Base-by-base conservation (phyloP, 2,797 vertebrate species). In the Enteromius thamalakanensis region DNA sequence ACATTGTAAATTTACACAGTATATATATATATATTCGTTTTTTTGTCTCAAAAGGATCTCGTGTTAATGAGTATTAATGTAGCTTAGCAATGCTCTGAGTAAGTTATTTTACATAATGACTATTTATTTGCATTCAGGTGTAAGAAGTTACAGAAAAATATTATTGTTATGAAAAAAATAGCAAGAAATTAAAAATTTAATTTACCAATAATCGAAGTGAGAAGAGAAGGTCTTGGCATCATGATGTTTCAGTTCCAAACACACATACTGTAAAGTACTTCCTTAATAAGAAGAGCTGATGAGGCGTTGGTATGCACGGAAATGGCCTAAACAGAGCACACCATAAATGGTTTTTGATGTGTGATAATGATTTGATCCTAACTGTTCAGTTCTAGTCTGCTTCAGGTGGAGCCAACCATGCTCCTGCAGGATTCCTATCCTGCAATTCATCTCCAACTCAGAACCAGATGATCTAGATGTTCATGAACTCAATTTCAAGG, bases 161-260 rank as follows among this genome's bases (percentile, higher is more conserved):
- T 53, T 6, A 19, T 53, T 53, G 7, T 21, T 53, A 53, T 0
- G 21, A 53, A 53, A 64, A 77, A 17, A 47, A 64, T 21, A n/a
- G 5, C 14, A 42, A 26, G 40, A 40, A 11, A 69, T 19, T 42
- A 9, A 80, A 68, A 34, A 70, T 4, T 60, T 0, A 45, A 9
- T 71, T 80, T 80, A 80, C 67, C 79, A 7, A 60, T 11, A 34
- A 72, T 80, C 26, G 47, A 34, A 71, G 68, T 47, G 19, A 80
- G 53, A 45, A 71, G 40, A 70, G n/a, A 40, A 74, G 53, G 7
- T 62, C 79, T 23, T 62, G 23, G 7, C 53, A 72, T 62, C 11
- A 37, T 7, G 6, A 62, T 80, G 40, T 26, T 80, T 62, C 23
- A 15, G 17, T 70, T 60, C n/a, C 21, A 40, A 60, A 45, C 34